These are phyloP conservation scores for Oxystoma pomonae DNA, from an alignment of 2,888 invertebrate genomes.

Conservation along the genomic window DNA sequence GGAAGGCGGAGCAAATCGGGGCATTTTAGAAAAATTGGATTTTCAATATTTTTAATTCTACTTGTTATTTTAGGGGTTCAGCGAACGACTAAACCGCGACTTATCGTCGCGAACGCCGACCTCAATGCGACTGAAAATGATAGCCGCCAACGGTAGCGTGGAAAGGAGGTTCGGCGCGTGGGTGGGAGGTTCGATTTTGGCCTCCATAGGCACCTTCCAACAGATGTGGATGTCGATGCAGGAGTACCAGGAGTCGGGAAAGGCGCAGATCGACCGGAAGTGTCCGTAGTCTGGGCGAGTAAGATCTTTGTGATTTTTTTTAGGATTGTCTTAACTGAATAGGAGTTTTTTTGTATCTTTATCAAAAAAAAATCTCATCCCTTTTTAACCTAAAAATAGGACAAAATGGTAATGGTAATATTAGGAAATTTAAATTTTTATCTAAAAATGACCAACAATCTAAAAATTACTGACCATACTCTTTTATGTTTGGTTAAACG, in stretches of 20 bases:
- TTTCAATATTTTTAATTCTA: not conserved
- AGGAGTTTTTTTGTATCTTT: too few relatives aligned
- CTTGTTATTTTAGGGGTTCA: constrained; percentile 69
- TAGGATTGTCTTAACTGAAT: too few relatives aligned
- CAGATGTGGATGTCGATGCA: constrained; percentile 99
- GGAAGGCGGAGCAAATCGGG: too few relatives aligned
- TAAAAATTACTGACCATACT: too few relatives aligned
- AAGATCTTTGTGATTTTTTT: too few relatives aligned
- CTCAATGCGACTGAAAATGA: constrained; percentile 89
- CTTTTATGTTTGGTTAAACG: too few relatives aligned
- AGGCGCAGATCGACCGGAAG: constrained; percentile 94
- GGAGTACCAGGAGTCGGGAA: constrained; percentile 98
- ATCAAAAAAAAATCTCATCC: too few relatives aligned
- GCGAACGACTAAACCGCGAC: constrained; percentile 87
- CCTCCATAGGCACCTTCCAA: constrained; percentile 98
- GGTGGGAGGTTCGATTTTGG: constrained; percentile 98
- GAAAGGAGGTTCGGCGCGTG: constrained; percentile 95
- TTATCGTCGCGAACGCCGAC: constrained; percentile 84
- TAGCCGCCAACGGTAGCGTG: constrained; percentile 84
- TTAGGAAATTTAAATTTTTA: too few relatives aligned
- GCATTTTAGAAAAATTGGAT: not conserved
- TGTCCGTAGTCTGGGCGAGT: too few relatives aligned
- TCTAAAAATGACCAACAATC: too few relatives aligned
- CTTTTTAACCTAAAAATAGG: too few relatives aligned
- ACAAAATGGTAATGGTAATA: too few relatives aligned